Evolutionary conservation across 2,888 invertebrate species (phyloP).

Genomic region (Archips crataeganus): DNA sequence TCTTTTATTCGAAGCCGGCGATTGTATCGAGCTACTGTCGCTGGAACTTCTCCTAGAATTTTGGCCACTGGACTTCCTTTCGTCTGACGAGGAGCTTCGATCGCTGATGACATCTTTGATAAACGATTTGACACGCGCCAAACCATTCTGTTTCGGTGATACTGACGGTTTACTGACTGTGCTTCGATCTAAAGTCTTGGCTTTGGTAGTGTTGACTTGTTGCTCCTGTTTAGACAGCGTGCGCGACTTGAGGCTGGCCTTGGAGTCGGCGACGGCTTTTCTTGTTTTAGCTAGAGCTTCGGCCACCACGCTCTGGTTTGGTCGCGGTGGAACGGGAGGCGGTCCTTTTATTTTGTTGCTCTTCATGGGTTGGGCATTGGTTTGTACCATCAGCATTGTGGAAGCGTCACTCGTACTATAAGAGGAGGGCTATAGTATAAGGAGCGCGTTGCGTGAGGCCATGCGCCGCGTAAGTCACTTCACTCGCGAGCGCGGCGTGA

Average conservation of each 20-base stretch:
- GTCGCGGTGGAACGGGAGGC: conserved; percentile 93
- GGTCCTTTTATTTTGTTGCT: conserved; percentile 85
- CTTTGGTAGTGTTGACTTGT: conserved; percentile 61
- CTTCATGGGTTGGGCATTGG: conserved; percentile 85
- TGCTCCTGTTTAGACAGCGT: conserved; percentile 70
- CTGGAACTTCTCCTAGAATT: conserved; percentile 80
- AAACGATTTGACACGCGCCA: conserved; percentile 82
- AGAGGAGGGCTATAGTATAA: conserved; percentile 78
- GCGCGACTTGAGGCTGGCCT: conserved; percentile 75
- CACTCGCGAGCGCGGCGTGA: conserved; percentile 65
- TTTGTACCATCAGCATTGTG: conserved; percentile 85
- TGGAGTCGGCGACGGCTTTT: conserved; percentile 82
- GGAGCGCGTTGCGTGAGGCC: conserved; percentile 67
- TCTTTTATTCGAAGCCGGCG: conserved; percentile 68
- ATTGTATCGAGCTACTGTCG: conserved; percentile 75
- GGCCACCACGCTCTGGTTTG: conserved; percentile 90
- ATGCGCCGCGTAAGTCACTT: conserved; percentile 61
- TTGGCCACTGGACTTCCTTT: conserved; percentile 76
- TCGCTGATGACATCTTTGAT: conserved; percentile 84
- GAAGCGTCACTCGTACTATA: conserved; percentile 82
- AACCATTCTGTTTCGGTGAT: conserved; percentile 80
- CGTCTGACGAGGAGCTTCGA: conserved; percentile 80
- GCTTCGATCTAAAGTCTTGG: conserved; percentile 76
- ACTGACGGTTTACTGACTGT: conserved; percentile 65
- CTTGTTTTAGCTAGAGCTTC: conserved; percentile 90